Percentiles rank a stretch among this genome's conserved stretches.
Evolutionary conservation across 1,140 invertebrate species (phyloP).

Genomic region (Lamellibrachia luymesi): DNA sequence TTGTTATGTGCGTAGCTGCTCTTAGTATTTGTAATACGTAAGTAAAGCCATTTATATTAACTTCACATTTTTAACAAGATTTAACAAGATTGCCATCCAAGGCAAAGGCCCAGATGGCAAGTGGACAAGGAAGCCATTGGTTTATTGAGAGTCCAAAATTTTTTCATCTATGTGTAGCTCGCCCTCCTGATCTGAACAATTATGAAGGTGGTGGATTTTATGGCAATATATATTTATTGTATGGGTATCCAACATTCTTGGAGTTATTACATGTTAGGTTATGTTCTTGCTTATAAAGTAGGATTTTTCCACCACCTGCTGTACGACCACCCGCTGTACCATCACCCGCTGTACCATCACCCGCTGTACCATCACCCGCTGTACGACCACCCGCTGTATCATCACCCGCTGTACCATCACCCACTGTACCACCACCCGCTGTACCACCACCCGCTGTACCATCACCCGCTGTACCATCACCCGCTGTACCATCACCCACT

Average conservation of each 20-base stretch:
- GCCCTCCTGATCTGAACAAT: no score
- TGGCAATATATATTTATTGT: no score
- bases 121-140: no score
- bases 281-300: background rate
- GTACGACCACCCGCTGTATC: background rate
- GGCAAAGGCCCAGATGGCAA: no score
- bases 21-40: no score
- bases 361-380: background rate
- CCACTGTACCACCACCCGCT: background rate
- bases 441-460: background rate
- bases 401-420: background rate
- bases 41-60: no score
- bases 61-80: no score
- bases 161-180: no score
- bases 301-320: background rate
- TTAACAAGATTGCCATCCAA: no score
- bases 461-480: background rate
- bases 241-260: background rate
- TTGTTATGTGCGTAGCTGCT: no score
- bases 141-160: no score
- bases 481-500: background rate
- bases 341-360: background rate
- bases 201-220: no score
- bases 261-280: background rate
- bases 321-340: background rate